Conservation (phyloP, 2,797 vertebrate species). For the Novumbra hubbsi region DNA sequence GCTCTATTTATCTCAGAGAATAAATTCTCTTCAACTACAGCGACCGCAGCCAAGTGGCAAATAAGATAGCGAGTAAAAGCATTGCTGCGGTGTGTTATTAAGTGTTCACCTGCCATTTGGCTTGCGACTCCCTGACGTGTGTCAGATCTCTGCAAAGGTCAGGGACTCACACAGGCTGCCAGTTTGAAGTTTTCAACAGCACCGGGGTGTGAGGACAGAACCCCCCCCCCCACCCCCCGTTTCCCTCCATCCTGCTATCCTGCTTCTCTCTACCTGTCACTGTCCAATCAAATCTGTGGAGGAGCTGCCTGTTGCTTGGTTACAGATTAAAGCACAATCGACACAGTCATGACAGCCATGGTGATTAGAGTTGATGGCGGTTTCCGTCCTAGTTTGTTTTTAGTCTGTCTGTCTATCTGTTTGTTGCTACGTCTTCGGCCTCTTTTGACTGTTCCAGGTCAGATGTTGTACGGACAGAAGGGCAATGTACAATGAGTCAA, state of each 20-base stretch:
- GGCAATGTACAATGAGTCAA: background rate
- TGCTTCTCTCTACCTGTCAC: conserved; percentile 58
- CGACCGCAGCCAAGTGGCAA: conserved; percentile 1
- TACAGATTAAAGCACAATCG: conserved; percentile 63
- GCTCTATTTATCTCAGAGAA: conserved; percentile 38
- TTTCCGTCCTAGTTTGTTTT: conserved; percentile 53
- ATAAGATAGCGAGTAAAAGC: conserved; percentile 22
- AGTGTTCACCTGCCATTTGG: conserved; percentile 24
- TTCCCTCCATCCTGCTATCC: conserved; percentile 17
- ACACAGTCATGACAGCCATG: conserved; percentile 67
- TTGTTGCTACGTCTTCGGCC: conserved; percentile 38
- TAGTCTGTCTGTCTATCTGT: conserved; percentile 30
- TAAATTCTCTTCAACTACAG: conserved; percentile 17
- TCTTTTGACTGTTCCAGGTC: conserved; percentile 70
- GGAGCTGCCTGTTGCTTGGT: conserved; percentile 63
- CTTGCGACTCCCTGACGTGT: conserved; percentile 1
- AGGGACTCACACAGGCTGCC: background rate
- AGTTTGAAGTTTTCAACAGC: conserved; percentile 42
- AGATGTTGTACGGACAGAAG: conserved; percentile 26
- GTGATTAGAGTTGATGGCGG: conserved; percentile 69
- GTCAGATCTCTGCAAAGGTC: conserved; percentile 27
- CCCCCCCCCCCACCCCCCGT: background rate
- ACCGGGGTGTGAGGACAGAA: conserved; percentile 34
- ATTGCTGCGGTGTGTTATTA: conserved; percentile 33
- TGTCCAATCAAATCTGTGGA: conserved; percentile 64